Evolutionary conservation across 2,888 invertebrate genomes (phyloP), one percentile per base, ranked within the genome.

Genomic region (Mystacides longicornis): DNA sequence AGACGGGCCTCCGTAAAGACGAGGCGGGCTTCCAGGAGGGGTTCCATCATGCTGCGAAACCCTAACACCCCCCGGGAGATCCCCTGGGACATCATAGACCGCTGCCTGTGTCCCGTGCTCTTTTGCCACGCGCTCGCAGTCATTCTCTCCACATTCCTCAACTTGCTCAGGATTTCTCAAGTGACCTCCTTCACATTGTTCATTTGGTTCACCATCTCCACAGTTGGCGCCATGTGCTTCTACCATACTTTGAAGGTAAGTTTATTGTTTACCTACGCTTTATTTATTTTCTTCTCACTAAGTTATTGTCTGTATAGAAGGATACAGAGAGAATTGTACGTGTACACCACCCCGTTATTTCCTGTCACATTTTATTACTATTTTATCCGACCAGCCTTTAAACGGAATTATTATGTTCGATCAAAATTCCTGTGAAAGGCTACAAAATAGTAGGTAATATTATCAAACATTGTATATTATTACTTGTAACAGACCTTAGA

Each of bases 231-330:
- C 2, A 84, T 89, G 9, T 78, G 89, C 70, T 90, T 89, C 72
- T 91, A 89, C 72, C 89, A 89, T 67, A 89, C 89, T 67, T 76
- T 91, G 49, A 89, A 89, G 86, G 90, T 89, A 74, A 79, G 76
- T 23, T 21, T 20, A 46, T 16, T 9, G 7, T 31, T 31, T 14
- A 31, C 7, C 31, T 31, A 31, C n/a, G n/a, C n/a, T n/a, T n/a
- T n/a, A n/a, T n/a, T n/a, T n/a, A n/a, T n/a, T n/a, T n/a, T n/a
- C n/a, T n/a, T n/a, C n/a, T n/a, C n/a, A n/a, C n/a, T n/a, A n/a
- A n/a, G n/a, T n/a, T n/a, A n/a, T n/a, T n/a, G n/a, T n/a, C n/a
- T n/a, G n/a, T n/a, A n/a, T n/a, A n/a, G n/a, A n/a, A n/a, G n/a
- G n/a, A n/a, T n/a, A n/a, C n/a, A n/a, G n/a, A n/a, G n/a, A n/a